Evolutionary conservation across 2,888 invertebrate genomes (phyloP).

Genomic region (Prosopocoilus inquinatus): DNA sequence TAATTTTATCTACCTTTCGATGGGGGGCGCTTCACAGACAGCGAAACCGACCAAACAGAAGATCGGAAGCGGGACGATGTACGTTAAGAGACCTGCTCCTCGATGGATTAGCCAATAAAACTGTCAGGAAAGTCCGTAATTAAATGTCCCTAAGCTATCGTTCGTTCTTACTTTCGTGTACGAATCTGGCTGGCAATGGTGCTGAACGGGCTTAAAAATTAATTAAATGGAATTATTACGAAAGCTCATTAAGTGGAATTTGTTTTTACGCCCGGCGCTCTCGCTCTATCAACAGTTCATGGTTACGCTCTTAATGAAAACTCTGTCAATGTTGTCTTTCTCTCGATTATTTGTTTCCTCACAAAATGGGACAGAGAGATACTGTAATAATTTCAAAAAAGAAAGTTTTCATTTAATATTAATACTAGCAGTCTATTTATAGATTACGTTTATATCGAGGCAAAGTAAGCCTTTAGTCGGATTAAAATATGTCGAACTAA

Average conservation of each 20-base stretch:
- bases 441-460: too few species aligned
- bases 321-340: too few species aligned
- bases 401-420: too few species aligned
- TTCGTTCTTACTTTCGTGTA: constrained; percentile 5
- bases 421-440: too few species aligned
- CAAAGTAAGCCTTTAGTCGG: too few species aligned
- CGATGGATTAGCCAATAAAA: constrained; percentile 19
- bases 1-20: too few species aligned
- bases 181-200: neutral
- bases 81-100: neutral
- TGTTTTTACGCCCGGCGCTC: too few species aligned
- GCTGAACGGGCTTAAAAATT: constrained; percentile 14
- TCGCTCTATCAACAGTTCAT: constrained; percentile 1
- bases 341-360: too few species aligned
- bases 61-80: neutral
- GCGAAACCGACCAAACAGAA: neutral
- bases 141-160: constrained; percentile 7
- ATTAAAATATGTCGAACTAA: too few species aligned
- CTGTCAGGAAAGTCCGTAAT: constrained; percentile 14
- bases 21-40: too few species aligned
- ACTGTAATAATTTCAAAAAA: too few species aligned
- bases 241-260: constrained; percentile 6
- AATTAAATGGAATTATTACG: constrained; percentile 13
- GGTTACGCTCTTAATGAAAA: constrained; percentile 3
- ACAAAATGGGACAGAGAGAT: too few species aligned